Conservation (phyloP, 2,888 invertebrate genomes). For the Microctonus aethiopoides region DNA sequence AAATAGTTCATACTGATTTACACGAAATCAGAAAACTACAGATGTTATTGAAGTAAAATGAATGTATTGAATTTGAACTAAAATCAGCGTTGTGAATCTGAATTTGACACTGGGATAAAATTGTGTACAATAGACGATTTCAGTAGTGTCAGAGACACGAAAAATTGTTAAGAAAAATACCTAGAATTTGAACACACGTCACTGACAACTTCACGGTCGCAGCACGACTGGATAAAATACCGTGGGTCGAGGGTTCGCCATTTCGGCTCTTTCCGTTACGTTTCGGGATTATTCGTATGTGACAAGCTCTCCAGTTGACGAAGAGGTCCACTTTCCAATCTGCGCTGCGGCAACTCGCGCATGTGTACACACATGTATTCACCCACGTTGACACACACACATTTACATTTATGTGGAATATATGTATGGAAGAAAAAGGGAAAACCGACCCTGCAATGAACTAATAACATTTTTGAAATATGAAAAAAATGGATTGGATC, state of each 20-base stretch:
- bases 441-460: background rate
- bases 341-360: constrained; percentile 16
- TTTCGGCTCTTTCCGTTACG: constrained; percentile 44
- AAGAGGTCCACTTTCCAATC: constrained; percentile 33
- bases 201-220: constrained; percentile 59
- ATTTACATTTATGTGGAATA: too few species aligned
- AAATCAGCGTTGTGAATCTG: too few species aligned
- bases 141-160: background rate
- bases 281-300: constrained; percentile 48
- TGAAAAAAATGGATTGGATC: too few species aligned
- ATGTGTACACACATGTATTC: background rate
- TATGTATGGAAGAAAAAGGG: background rate
- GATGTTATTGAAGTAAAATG: too few species aligned
- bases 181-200: constrained; percentile 39
- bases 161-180: background rate
- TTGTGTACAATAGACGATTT: too few species aligned
- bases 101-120: background rate
- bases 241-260: constrained; percentile 45
- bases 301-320: constrained; percentile 35
- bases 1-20: too few species aligned
- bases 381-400: background rate
- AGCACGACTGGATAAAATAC: constrained; percentile 60
- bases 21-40: too few species aligned
- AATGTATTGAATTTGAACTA: too few species aligned
- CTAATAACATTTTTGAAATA: too few species aligned